Evolutionary conservation across 2,113 vertebrate genomes (phyloP).

Genomic region (Nothoprocta perdicaria): DNA sequence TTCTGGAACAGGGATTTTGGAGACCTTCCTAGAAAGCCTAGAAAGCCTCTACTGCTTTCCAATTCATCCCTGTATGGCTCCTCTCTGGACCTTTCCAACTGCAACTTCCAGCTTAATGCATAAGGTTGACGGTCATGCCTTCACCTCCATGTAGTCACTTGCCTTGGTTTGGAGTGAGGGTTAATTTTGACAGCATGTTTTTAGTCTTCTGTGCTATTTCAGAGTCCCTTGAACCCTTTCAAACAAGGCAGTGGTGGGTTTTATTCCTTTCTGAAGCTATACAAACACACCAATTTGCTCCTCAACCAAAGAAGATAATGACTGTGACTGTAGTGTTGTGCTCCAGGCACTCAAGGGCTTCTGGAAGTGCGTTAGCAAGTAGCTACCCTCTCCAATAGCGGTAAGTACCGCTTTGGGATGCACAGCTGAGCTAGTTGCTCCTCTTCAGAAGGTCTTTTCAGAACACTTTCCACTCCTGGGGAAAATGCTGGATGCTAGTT

Average conservation of each 20-base stretch:
- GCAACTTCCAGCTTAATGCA: constrained; percentile 1
- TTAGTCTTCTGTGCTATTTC: neutral
- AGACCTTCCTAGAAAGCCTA: neutral
- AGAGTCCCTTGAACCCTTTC: neutral
- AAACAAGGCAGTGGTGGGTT: neutral
- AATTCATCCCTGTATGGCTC: neutral
- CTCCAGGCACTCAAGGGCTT: neutral
- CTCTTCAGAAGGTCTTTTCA: constrained; percentile 11
- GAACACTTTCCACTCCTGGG: neutral
- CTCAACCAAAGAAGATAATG: neutral
- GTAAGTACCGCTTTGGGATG: neutral
- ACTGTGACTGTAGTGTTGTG: neutral
- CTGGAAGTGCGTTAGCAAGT: neutral
- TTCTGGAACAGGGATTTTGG: neutral
- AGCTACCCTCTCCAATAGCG: neutral
- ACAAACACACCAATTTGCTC: neutral
- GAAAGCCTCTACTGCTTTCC: neutral
- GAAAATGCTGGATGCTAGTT: neutral
- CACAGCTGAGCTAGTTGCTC: neutral
- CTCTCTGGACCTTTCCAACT: neutral
- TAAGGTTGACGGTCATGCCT: neutral
- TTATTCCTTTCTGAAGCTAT: neutral
- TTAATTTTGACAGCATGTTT: constrained; percentile 13
- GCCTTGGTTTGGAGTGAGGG: constrained; percentile 21
- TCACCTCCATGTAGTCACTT: neutral